phyloP scores from a whole-genome alignment of 1,140 invertebrate genomes.

The Lasioglossum baleicum region DNA sequence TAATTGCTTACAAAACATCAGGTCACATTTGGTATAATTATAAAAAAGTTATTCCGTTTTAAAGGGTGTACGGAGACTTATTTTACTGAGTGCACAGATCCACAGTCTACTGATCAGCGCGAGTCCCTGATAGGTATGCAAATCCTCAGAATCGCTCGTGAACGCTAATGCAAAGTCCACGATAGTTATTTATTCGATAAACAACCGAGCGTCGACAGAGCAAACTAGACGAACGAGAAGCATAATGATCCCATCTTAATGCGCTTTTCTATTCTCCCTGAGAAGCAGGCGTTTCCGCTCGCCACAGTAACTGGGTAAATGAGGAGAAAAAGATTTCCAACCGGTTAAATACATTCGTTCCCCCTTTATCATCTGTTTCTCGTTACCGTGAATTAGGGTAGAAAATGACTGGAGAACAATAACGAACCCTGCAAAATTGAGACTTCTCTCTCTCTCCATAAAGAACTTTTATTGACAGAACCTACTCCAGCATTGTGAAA shows the following conservation, averaged over 20 bases:
- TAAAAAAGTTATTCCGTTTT: too few relatives aligned
- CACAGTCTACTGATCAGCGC: too few relatives aligned
- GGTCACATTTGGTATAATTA: too few relatives aligned
- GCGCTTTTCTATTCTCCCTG: background rate
- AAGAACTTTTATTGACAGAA: conserved; percentile 19
- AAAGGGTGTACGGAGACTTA: too few relatives aligned
- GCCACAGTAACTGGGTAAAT: background rate
- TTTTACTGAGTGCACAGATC: too few relatives aligned
- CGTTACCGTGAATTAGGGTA: conserved; percentile 48
- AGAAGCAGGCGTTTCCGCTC: background rate
- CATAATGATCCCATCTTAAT: background rate
- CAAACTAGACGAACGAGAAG: background rate
- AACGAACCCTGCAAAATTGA: conserved; percentile 9
- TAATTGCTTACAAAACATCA: too few relatives aligned
- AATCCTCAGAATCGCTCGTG: too few relatives aligned
- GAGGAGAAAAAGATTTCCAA: background rate
- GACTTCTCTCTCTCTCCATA: conserved; percentile 8
- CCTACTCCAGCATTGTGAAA: background rate
- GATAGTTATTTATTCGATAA: too few relatives aligned
- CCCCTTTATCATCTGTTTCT: conserved; percentile 44
- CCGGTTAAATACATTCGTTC: conserved; percentile 32
- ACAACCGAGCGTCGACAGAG: background rate
- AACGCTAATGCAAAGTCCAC: too few relatives aligned
- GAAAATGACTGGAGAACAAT: background rate
- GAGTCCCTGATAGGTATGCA: too few relatives aligned